Evolutionary conservation across 2,797 vertebrate genomes (phyloP).

Genomic region (Dermochelys coriacea): DNA sequence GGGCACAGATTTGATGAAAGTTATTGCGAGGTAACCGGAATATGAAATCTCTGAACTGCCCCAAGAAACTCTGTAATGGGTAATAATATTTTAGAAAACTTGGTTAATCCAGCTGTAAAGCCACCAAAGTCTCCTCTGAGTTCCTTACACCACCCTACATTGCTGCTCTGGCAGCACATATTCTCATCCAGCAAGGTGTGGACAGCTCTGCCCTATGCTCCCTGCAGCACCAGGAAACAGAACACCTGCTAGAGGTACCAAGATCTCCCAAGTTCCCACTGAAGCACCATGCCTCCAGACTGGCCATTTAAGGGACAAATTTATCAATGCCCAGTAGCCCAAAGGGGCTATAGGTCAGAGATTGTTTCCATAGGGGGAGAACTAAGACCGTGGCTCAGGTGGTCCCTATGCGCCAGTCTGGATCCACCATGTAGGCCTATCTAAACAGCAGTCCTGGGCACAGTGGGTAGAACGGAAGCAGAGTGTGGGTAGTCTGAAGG

Average conservation of each 20-base stretch:
- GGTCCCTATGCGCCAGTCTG: too few relatives aligned
- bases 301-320: background rate
- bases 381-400: background rate
- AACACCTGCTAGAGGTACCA: background rate
- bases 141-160: background rate
- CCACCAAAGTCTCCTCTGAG: too few relatives aligned
- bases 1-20: too few relatives aligned
- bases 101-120: background rate
- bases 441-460: background rate
- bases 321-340: background rate
- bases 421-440: too few relatives aligned
- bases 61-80: background rate
- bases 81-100: background rate
- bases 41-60: background rate
- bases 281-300: background rate
- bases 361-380: too few relatives aligned
- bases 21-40: too few relatives aligned
- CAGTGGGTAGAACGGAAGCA: too few relatives aligned
- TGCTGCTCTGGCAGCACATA: background rate
- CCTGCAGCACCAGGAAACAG: background rate
- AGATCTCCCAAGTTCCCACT: background rate
- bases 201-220: background rate
- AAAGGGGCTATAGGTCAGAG: background rate
- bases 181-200: background rate
- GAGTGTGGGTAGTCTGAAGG: too few relatives aligned